Percentiles rank a stretch among this genome's conserved stretches.
Conservation (phyloP, 2,113 vertebrate genomes). For the Stegostoma tigrinum region DNA sequence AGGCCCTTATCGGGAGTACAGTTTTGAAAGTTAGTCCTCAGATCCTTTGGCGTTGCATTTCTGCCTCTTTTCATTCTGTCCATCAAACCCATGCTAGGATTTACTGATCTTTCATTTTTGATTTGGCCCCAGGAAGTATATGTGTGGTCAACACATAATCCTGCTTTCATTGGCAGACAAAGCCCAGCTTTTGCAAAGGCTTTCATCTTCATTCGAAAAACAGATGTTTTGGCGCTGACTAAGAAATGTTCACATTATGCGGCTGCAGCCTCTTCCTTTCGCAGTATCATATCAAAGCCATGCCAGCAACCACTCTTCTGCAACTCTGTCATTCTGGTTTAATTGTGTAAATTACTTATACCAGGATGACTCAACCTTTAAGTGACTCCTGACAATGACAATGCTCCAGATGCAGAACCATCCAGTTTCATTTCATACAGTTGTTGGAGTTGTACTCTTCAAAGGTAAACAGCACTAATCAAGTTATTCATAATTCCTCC, state of each 20-base stretch:
- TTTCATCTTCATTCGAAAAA: background rate
- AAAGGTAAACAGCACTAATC: background rate
- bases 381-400: background rate
- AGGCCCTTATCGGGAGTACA: background rate
- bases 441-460: background rate
- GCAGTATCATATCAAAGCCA: background rate
- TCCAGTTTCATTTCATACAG: too few relatives aligned
- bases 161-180: slow-evolving; percentile 25
- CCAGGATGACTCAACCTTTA: background rate
- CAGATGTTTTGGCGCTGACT: slow-evolving; percentile 19
- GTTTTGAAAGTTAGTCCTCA: background rate
- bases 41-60: background rate
- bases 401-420: background rate
- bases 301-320: slow-evolving; percentile 9
- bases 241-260: background rate
- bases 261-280: slow-evolving; percentile 23
- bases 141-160: background rate
- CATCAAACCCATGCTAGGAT: background rate
- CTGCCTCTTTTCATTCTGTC: background rate
- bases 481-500: background rate
- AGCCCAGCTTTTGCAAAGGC: slow-evolving; percentile 2
- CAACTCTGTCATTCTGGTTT: slow-evolving; percentile 20
- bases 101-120: background rate
- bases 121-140: background rate
- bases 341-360: background rate